Evolutionary conservation across 2,888 invertebrate species (phyloP), one percentile per base, ranked within the genome.

Genomic region (Ennomos erosarius): DNA sequence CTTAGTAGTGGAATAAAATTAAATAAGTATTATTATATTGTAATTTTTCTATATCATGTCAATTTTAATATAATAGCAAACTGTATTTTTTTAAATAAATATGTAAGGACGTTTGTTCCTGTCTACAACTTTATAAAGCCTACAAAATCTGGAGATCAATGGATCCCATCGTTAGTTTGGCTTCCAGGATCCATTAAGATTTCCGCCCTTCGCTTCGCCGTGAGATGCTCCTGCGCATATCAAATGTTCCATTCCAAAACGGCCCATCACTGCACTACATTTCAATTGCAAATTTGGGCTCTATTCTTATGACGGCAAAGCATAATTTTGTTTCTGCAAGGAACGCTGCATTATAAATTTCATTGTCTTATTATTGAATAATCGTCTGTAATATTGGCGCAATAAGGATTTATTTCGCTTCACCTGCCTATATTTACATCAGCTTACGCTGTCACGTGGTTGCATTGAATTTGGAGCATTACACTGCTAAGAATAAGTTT

Each of bases 141-240:
- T 61, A 71, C 60, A 69, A 69, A 62, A 64, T n/a, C 45, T 42
- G 78, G 79, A 78, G 86, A 89, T 90, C 87, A 85, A 87, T 87
- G 85, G 85, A 85, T 86, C 86, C 79, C 88, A 85, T 91, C 87
- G 88, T 91, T 90, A 90, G 88, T 84, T 84, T 83, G 82, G 83
- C 87, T 84, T 88, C 87, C 88, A 87, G 88, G 88, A 86, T 83
- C 90, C 90, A 92, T 92, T 91, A 92, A 89, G 90, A 89, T 91
- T 90, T 92, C 92, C 92, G 91, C 81, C 85, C 87, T 87, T 76
- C 75, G 75, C 87, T 87, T 76, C 75, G 75, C 78, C 78, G 79
- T 80, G 76, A 82, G 67, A 69, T 69, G 69, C 69, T 65, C 55
- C 52, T 45, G 57, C 69, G 67, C 69, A 67, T 45, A 34, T 72